Evolutionary conservation across 2,113 vertebrate species (phyloP).

Genomic region (Silurus meridionalis): DNA sequence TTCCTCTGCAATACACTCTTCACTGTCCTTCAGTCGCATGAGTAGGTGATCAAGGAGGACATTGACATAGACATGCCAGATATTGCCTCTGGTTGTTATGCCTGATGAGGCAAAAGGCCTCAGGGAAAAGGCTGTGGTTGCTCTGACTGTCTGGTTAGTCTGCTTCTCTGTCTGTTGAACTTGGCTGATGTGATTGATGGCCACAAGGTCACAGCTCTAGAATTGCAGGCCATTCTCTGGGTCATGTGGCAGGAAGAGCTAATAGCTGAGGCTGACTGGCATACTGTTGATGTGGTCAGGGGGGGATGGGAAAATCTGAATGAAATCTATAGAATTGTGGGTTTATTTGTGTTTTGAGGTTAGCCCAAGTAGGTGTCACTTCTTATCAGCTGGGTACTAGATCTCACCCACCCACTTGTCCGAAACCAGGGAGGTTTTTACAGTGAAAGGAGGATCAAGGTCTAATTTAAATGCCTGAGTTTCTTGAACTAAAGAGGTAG

Average conservation of each 20-base stretch:
- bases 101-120: neutral
- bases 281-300: neutral
- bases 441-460: neutral
- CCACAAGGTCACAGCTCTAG: neutral
- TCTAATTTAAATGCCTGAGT: neutral
- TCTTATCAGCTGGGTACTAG: neutral
- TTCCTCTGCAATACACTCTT: neutral
- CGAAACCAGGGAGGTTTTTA: neutral
- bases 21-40: neutral
- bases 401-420: neutral
- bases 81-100: neutral
- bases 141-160: neutral
- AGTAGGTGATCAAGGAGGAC: neutral
- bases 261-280: neutral
- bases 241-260: neutral
- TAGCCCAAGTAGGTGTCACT: neutral
- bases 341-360: neutral
- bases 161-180: neutral
- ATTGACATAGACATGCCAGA: neutral
- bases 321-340: neutral
- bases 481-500: neutral
- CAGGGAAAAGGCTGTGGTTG: neutral
- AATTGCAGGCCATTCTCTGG: neutral
- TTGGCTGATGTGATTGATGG: neutral
- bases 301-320: neutral